Evolutionary conservation across 2,113 vertebrate genomes (phyloP).

Genomic region (Perognathus longimembris): DNA sequence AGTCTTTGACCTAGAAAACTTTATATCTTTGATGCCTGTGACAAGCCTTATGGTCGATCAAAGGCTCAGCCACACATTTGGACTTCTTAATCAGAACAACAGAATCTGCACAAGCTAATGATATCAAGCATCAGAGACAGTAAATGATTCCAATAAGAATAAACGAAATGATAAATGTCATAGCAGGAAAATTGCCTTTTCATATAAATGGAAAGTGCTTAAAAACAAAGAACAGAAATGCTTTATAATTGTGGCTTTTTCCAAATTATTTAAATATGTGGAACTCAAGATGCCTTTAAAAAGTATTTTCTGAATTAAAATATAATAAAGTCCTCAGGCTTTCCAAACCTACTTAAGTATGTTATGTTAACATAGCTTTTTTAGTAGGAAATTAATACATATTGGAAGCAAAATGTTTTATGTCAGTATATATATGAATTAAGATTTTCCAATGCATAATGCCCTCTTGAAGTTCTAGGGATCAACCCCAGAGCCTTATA

Average conservation of each 20-base stretch:
- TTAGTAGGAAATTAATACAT: not conserved
- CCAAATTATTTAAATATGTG: not conserved
- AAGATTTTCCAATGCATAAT: not conserved
- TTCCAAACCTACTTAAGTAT: not conserved
- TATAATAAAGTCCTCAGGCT: not conserved
- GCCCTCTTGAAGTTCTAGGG: not conserved
- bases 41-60: not conserved
- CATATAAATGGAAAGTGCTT: not conserved
- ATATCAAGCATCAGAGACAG: not conserved
- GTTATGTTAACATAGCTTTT: not conserved
- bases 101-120: not conserved
- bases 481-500: not conserved
- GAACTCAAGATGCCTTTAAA: not conserved
- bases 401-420: not conserved
- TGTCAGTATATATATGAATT: not conserved
- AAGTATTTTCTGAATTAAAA: slow-evolving; percentile 9
- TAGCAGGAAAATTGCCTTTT: not conserved
- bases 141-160: not conserved
- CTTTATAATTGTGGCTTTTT: not conserved
- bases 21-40: not conserved
- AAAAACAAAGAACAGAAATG: not conserved
- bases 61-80: not conserved
- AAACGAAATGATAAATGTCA: not conserved
- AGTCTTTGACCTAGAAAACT: slow-evolving; percentile 66
- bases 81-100: slow-evolving; percentile 9